Conservation (phyloP, 2,888 invertebrate species). For the Odontothrips loti region DNA sequence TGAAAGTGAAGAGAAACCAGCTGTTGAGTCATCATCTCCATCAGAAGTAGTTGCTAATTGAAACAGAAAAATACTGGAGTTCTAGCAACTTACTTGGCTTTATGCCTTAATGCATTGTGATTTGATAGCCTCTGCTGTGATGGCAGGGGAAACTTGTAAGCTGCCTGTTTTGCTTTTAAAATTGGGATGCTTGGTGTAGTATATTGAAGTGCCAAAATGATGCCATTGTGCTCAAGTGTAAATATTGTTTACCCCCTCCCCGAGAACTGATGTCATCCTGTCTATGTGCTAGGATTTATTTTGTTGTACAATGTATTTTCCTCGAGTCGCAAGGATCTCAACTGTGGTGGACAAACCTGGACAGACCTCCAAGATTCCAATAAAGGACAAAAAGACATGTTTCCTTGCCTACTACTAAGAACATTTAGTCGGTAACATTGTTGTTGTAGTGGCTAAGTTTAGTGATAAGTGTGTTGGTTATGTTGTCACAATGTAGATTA, state of each 20-base stretch:
- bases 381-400: constrained; percentile 18
- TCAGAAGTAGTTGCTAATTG: background rate
- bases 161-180: constrained; percentile 1
- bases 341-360: constrained; percentile 3
- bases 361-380: constrained; percentile 18
- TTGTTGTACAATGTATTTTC: constrained; percentile 18
- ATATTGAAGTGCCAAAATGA: constrained; percentile 19
- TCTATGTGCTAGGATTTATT: constrained; percentile 14
- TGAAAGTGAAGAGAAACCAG: background rate
- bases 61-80: background rate
- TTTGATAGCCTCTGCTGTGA: constrained; percentile 15
- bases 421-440: constrained; percentile 6
- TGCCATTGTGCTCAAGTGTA: constrained; percentile 24
- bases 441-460: constrained; percentile 20
- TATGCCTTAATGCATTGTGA: constrained; percentile 8
- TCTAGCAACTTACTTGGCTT: background rate
- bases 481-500: constrained; percentile 23
- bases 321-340: constrained; percentile 18
- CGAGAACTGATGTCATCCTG: constrained; percentile 16
- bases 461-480: constrained; percentile 17
- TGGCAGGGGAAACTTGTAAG: constrained; percentile 5
- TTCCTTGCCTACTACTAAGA: constrained; percentile 23
- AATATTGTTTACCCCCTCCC: background rate
- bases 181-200: constrained; percentile 11
- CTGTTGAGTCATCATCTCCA: background rate